Conservation (phyloP, 2,888 invertebrate genomes). For the Apamea sordens region DNA sequence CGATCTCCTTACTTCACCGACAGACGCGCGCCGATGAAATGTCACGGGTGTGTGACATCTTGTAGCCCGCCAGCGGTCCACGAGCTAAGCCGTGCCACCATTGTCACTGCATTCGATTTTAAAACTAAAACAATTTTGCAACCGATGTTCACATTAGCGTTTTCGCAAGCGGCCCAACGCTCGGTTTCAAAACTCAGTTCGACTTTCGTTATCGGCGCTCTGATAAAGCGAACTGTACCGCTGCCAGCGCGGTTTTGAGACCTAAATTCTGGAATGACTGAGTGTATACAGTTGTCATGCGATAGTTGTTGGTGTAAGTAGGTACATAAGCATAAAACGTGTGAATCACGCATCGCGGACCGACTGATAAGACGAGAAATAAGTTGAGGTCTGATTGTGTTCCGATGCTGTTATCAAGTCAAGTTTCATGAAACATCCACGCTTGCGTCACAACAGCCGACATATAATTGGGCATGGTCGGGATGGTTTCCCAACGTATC, state of each 20-base stretch:
- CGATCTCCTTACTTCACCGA: slow-evolving; percentile 82
- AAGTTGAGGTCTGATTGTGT: slow-evolving; percentile 55
- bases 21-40: slow-evolving; percentile 66
- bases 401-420: slow-evolving; percentile 77
- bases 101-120: slow-evolving; percentile 85
- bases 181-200: slow-evolving; percentile 88
- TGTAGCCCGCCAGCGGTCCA: slow-evolving; percentile 63
- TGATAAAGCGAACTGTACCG: slow-evolving; percentile 88
- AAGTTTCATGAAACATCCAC: slow-evolving; percentile 81
- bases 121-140: slow-evolving; percentile 90
- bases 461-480: slow-evolving; percentile 88
- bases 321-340: slow-evolving; percentile 30
- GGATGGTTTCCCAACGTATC: slow-evolving; percentile 90
- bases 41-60: slow-evolving; percentile 70
- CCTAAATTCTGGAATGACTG: slow-evolving; percentile 81
- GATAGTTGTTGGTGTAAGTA: slow-evolving; percentile 46
- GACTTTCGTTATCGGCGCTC: slow-evolving; percentile 89
- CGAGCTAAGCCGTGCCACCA: slow-evolving; percentile 66
- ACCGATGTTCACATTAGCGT: slow-evolving; percentile 90
- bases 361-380: slow-evolving; percentile 54
- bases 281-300: slow-evolving; percentile 56
- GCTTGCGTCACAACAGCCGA: slow-evolving; percentile 82
- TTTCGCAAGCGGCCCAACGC: slow-evolving; percentile 90
- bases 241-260: slow-evolving; percentile 85
- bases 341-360: slow-evolving; percentile 36